Evolutionary conservation across 37 sponge, comb jelly and placozoan genomes (phyloP), one percentile per base, ranked within the genome.

Genomic region (Diacarnus erythraeanus): DNA sequence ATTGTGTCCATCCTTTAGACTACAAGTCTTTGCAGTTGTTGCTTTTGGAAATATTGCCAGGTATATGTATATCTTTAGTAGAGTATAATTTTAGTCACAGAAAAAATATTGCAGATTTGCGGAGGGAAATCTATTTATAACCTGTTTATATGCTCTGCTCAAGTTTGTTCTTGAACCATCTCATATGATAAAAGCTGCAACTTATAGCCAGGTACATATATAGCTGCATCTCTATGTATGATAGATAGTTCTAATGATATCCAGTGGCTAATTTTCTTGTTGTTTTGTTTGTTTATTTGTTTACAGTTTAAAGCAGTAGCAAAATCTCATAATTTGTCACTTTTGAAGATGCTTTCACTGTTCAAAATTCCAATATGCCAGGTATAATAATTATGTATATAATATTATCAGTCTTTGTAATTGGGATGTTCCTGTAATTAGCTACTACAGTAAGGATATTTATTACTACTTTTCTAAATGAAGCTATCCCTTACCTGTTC

Each of bases 111-210:
- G 21, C 77, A 83, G 84, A 40, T 69, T 83, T 25, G 40, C 69
- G 0, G 40, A 67, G 38, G 84, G 77, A 20, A 69, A 69, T 34
- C 27, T 70, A 26, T 59, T 77, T 27, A 21, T 72, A 26, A 44
- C 72, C 4, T 84, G 78, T 42, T 15, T 84, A 4, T 18, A 58
- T 44, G n/a, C 78, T 44, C 85, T 84, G 71, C 78, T 84, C 36
- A 69, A 57, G 33, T 71, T 84, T 43, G 35, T 42, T 8, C 51
- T 84, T 23, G 69, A 70, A 18, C 60, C 85, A 33, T 61, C 79
- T 3, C 34, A 37, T 5, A 41, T 35, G 12, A 36, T 84, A 31
- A 77, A 64, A 25, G 38, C 85, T 9, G 21, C 77, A 15, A 71
- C 64, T 18, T 38, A 71, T 71, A 43, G 57, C 27, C 84, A 83